Evolutionary conservation across 2,797 vertebrate genomes (phyloP), one percentile per base, ranked within the genome.

Genomic region (Lagorchestes hirsutus): DNA sequence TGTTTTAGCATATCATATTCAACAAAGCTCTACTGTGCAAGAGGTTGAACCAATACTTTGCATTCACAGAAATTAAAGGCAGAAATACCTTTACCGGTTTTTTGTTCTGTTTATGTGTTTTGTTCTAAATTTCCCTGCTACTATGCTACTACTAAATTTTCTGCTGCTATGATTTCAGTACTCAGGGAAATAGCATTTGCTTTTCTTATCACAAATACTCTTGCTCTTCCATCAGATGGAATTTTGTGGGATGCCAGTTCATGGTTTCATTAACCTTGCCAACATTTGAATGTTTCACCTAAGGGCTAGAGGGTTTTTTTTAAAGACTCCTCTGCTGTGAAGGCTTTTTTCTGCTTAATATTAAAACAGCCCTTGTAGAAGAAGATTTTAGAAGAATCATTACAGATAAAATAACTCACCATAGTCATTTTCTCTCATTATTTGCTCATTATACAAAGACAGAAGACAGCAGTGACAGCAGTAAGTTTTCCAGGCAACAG

Each of bases 81-180:
- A 46, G 40, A 82, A 82, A 46, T 46, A 6, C n/a, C n/a, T 82
- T 82, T 82, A 50, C 46, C 40, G 3, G 62, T 74, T 59, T 28
- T 59, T 29, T 40, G 34, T 91, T 92, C 93, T 57, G 54, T 95
- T 16, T 74, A 18, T 74, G 40, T 50, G 40, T 91, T 92, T 95
- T 67, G n/a, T 95, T 27, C 46, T 91, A 55, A 59, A 56, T n/a
- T 91, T 27, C 62, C 31, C 12, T n/a, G n/a, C n/a, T n/a, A n/a
- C n/a, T n/a, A n/a, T n/a, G n/a, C n/a, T n/a, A n/a, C n/a, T n/a
- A n/a, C n/a, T n/a, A n/a, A 4, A 0, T 92, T 96, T 93, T 54
- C 90, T 1, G 0, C 54, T 14, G 24, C 2, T 55, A 12, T 11
- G 13, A 2, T 95, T 46, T 90, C 29, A 27, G 13, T n/a, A 57